Percentiles rank a stretch among this genome's conserved stretches.
Conservation (phyloP, 2,113 vertebrate species). For the Ammodytes marinus region DNA sequence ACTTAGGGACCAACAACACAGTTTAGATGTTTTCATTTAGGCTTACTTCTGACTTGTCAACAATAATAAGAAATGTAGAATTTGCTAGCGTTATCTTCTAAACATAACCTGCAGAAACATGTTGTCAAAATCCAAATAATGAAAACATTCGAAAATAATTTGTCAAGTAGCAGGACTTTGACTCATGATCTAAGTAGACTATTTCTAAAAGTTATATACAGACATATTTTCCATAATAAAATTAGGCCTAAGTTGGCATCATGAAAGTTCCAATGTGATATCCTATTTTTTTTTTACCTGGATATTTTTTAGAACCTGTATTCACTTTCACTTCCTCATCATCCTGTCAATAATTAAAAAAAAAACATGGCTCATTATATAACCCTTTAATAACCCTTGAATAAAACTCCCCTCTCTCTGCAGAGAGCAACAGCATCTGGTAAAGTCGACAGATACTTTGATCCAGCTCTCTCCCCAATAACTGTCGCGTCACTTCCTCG, state of each 20-base stretch:
- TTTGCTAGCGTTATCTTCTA: background rate
- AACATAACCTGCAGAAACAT: background rate
- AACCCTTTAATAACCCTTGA: background rate
- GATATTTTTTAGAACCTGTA: background rate
- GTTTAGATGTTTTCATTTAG: background rate
- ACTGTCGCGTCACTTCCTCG: conserved; percentile 86
- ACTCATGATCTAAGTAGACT: background rate
- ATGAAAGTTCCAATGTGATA: background rate
- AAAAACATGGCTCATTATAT: background rate
- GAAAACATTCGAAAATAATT: background rate
- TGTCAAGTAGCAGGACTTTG: background rate
- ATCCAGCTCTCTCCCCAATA: conserved; percentile 62
- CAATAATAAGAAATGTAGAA: background rate
- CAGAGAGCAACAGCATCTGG: background rate
- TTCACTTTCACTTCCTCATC: background rate
- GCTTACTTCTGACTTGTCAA: background rate
- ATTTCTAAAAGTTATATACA: background rate
- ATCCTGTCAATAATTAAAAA: background rate
- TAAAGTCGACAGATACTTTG: conserved; percentile 19
- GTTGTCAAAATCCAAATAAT: background rate
- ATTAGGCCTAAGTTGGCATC: background rate
- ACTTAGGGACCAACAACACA: background rate
- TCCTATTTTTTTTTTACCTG: background rate
- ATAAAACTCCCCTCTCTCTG: background rate
- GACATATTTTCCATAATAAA: background rate